Evolutionary conservation across 2,888 invertebrate species (phyloP), one percentile per base, ranked within the genome.

Genomic region (Sinopyrophorus schimmeli): DNA sequence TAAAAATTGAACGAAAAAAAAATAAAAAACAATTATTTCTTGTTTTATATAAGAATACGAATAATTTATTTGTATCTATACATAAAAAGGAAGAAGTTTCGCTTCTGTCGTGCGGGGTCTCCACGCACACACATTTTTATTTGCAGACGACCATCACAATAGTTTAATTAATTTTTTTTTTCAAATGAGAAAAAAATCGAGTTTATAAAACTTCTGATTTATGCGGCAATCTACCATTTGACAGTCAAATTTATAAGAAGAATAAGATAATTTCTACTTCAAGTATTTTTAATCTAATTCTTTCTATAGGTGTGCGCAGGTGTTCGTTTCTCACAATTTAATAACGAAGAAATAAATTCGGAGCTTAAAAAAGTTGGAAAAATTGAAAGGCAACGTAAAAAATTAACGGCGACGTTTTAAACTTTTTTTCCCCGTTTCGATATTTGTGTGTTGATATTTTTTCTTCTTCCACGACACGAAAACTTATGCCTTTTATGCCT

Each of bases 281-380:
- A 58, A 60, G 61, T 58, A 59, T 61, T 61, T 58, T 58, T 59
- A 61, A 61, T 61, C 61, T 60, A 43, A 57, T 57, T 59, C 58
- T 58, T 59, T 61, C 55, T 54, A 60, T 57, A 51, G 56, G 53
- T 53, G 41, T 47, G 42, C 49, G 47, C 58, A 56, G 60, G 54
- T 57, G 60, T 12, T 32, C 17, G 20, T 20, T 49, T 53, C 53
- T 42, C 53, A 53, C 49, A 21, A 31, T 41, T 32, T 42, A 40
- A 53, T 46, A 48, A 48, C 40, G 30, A 35, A 38, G 48, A 16
- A 30, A 34, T 15, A 40, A 32, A 39, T 39, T 44, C 46, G 2
- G 26, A 5, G 39, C 16, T 31, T 10, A 42, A 41, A 42, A 42
- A 32, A 11, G 26, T 26, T n/a, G 14, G 31, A 16, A 20, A 20